These are phyloP conservation scores for Mustela nigripes DNA, from an alignment of 2,113 vertebrate species.

Conservation along the genomic window DNA sequence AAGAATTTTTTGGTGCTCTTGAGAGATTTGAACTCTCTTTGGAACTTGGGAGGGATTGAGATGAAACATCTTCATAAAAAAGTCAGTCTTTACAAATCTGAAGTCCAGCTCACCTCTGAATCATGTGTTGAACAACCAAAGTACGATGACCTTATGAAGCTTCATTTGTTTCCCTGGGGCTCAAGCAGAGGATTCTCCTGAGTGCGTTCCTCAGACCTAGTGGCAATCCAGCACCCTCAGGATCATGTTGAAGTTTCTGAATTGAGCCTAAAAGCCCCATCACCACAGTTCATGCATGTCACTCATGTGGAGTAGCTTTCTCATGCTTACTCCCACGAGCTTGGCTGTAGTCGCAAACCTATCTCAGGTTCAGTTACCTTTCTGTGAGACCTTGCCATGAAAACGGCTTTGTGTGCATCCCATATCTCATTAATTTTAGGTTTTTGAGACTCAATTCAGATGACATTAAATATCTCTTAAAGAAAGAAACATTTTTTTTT, in stretches of 20 bases:
- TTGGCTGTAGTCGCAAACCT: neutral
- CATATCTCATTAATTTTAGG: neutral
- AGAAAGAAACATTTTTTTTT: neutral
- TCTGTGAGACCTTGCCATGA: neutral
- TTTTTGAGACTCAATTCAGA: neutral
- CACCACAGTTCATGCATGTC: too few species aligned
- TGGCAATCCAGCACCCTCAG: neutral
- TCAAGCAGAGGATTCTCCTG: neutral
- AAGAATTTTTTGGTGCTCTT: neutral
- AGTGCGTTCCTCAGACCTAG: neutral
- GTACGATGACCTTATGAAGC: neutral
- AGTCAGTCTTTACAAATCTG: neutral
- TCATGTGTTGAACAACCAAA: neutral
- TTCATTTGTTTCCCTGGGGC: neutral
- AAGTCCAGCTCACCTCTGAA: neutral
- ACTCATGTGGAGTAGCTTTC: neutral
- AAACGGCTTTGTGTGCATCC: neutral
- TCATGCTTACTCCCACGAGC: neutral
- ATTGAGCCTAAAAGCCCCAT: neutral
- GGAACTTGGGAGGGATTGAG: neutral
- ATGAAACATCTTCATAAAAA: neutral
- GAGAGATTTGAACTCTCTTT: conserved; percentile 15
- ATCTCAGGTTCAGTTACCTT: neutral
- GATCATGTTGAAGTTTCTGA: neutral
- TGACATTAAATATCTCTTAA: neutral